These are phyloP conservation scores for Chloromyia formosa DNA, from an alignment of 2,888 invertebrate genomes.

Conservation along the genomic window DNA sequence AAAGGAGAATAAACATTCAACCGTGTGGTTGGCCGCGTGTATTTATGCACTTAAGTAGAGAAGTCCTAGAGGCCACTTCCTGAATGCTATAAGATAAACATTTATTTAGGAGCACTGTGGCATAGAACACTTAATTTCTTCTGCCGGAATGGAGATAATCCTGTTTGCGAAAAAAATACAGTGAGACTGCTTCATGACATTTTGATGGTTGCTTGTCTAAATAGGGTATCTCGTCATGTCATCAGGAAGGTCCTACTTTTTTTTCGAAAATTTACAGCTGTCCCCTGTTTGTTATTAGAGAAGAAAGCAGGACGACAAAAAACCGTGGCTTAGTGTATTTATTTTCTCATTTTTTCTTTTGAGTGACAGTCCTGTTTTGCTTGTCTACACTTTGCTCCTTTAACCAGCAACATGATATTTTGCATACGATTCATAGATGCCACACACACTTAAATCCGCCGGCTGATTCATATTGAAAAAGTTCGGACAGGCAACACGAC, in stretches of 20 bases:
- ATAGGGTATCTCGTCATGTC: slow-evolving; percentile 50
- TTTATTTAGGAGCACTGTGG: slow-evolving; percentile 22
- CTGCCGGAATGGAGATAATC: slow-evolving; percentile 29
- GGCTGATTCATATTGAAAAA: background rate
- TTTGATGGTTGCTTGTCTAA: slow-evolving; percentile 54
- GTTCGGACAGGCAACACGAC: slow-evolving; percentile 11
- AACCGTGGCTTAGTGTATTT: slow-evolving; percentile 10
- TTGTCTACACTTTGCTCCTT: background rate
- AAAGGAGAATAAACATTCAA: background rate
- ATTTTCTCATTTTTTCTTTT: background rate
- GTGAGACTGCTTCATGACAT: slow-evolving; percentile 68
- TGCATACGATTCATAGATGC: slow-evolving; percentile 11
- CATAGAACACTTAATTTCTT: slow-evolving; percentile 34
- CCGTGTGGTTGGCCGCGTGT: slow-evolving; percentile 33
- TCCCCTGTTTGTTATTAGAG: background rate
- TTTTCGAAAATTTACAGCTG: slow-evolving; percentile 28
- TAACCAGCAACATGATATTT: slow-evolving; percentile 26
- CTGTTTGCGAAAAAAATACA: slow-evolving; percentile 26
- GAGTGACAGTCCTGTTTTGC: background rate
- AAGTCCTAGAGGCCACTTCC: slow-evolving; percentile 29
- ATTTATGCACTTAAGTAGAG: slow-evolving; percentile 22
- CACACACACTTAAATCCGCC: background rate
- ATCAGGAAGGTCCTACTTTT: slow-evolving; percentile 16
- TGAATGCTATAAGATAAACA: slow-evolving; percentile 35
- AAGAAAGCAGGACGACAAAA: background rate